phyloP scores from a whole-genome alignment of 1,140 invertebrate species.

The Diabrotica virgifera region DNA sequence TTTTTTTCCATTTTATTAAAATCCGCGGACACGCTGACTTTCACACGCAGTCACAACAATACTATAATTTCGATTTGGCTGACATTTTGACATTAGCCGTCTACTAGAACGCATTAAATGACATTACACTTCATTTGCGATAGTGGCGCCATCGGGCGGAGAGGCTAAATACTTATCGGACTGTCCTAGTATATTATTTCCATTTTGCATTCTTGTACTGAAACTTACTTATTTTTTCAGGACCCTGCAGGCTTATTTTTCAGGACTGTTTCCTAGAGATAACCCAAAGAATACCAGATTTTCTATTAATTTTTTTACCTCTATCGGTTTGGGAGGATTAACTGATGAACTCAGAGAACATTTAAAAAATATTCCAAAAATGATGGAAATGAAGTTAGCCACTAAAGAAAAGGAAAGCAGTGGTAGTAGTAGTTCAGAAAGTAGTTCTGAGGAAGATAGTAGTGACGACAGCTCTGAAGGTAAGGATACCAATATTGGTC shows the following conservation, averaged over 20 bases:
- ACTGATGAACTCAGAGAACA: constrained; percentile 92
- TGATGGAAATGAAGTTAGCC: constrained; percentile 41
- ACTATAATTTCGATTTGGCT: too few relatives aligned
- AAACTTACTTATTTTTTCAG: constrained; percentile 49
- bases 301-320: constrained; percentile 99
- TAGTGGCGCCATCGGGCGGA: too few relatives aligned
- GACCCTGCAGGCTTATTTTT: constrained; percentile 81
- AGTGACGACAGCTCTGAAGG: constrained; percentile 13
- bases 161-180: too few relatives aligned
- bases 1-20: too few relatives aligned
- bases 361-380: constrained; percentile 79
- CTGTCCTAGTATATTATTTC: too few relatives aligned
- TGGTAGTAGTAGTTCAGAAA: constrained; percentile 26
- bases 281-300: constrained; percentile 96
- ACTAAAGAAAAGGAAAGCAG: constrained; percentile 32
- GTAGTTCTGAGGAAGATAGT: constrained; percentile 14
- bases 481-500: background rate
- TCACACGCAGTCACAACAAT: too few relatives aligned
- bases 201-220: too few relatives aligned
- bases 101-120: too few relatives aligned
- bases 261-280: constrained; percentile 92
- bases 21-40: too few relatives aligned
- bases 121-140: too few relatives aligned
- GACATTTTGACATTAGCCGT: too few relatives aligned
- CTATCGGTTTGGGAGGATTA: constrained; percentile 94